Conservation (phyloP, 2,888 invertebrate genomes). For the Lathronympha strigana region DNA sequence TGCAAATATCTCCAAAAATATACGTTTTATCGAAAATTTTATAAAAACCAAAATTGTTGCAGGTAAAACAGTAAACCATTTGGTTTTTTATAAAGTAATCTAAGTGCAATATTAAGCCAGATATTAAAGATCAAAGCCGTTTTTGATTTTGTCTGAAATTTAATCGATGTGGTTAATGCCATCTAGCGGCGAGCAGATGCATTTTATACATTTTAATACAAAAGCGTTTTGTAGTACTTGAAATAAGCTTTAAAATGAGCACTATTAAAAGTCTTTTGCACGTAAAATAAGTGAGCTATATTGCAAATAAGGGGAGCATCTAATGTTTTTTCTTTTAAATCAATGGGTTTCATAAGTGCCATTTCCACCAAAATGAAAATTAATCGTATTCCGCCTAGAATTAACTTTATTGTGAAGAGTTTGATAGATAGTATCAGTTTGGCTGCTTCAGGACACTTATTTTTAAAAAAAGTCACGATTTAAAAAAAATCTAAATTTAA, state of each 20-base stretch:
- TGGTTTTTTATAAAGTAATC: conserved; percentile 1
- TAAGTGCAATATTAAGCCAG: not conserved
- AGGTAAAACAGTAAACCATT: not conserved
- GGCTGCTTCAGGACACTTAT: conserved; percentile 1
- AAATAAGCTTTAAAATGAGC: conserved; percentile 3
- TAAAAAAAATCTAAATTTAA: not conserved
- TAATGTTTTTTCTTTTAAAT: conserved; percentile 1
- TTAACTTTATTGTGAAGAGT: conserved; percentile 1
- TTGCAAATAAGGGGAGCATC: conserved; percentile 3
- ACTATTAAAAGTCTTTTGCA: conserved; percentile 1
- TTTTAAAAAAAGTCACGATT: not conserved
- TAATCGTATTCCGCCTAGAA: conserved; percentile 1
- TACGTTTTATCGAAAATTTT: too few relatives aligned
- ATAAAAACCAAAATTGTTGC: not conserved
- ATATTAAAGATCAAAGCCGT: not conserved
- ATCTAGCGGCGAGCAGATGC: conserved; percentile 24
- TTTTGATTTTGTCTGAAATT: conserved; percentile 5
- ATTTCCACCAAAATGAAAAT: conserved; percentile 1
- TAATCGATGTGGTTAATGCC: not conserved
- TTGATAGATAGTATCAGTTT: conserved; percentile 1
- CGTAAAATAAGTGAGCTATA: not conserved
- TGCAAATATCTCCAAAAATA: too few relatives aligned
- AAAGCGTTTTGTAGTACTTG: conserved; percentile 19
- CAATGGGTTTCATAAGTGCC: not conserved
- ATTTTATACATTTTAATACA: conserved; percentile 18